Base-by-base conservation (phyloP, 2,888 invertebrate genomes). In the Unio pictorum region DNA sequence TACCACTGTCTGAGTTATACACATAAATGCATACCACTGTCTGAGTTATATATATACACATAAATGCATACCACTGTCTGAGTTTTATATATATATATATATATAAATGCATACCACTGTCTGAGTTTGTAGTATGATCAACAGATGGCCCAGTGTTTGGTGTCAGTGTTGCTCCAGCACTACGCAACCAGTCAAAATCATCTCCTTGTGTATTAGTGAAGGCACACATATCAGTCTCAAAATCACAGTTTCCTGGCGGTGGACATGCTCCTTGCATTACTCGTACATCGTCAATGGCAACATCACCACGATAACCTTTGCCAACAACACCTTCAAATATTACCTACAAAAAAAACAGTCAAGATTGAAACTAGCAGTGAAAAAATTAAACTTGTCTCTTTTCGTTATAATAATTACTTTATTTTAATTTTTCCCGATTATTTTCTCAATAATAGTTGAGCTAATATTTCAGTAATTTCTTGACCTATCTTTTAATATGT, bases 131-230 rank as follows among this genome's bases (percentile, higher is more conserved):
- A 5, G 87, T 87, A 72, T 87, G 87, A 61, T 87, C 87, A 5
- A 82, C 82, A 28, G 80, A 72, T 4, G 87, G 87, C 28, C 87
- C 87, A 4, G 86, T 86, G 55, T 74, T 73, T 17, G 73, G 55
- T 15, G 81, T 74, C 45, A 83, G 68, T 11, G 86, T 85, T 20
- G 71, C 72, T 1, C 87, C 87, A 28, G 84, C 78, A 65, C 83
- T 84, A 66, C 86, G 75, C 68, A 83, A 66, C 88, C 88, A 88
- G 74, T 88, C 87, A 82, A 85, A 87, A 45, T 81, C 72, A 66
- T 86, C 86, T 15, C 76, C 75, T 55, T 68, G 73, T 20, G 79
- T 74, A 62, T 86, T 86, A 28, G 78, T 80, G 74, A 80, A 86
- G 26, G 86, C 86, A 74, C 88, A 88, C 17, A 77, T 79, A 70